Evolutionary conservation across 2,888 invertebrate species (phyloP).

Genomic region (Eupithecia abbreviata): DNA sequence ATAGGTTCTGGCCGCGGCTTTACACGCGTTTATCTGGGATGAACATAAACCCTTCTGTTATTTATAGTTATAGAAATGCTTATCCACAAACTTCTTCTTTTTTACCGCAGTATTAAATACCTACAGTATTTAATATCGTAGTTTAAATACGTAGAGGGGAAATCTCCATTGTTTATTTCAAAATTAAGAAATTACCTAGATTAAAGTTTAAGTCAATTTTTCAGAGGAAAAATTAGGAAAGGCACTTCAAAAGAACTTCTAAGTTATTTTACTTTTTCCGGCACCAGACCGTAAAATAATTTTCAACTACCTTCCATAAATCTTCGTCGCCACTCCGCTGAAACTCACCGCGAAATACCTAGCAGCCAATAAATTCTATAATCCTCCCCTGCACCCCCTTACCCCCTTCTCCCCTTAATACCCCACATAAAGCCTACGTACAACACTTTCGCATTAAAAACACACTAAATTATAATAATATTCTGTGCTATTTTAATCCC

Average conservation of each 20-base stretch:
- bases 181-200: no score
- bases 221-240: not conserved
- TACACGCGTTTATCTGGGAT: not conserved
- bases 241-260: not conserved
- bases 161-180: no score
- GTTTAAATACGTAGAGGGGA: no score
- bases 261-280: not conserved
- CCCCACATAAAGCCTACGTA: conserved; percentile 34
- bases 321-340: conserved; percentile 11
- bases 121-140: no score
- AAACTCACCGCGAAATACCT: conserved; percentile 16
- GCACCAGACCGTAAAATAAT: conserved; percentile 5
- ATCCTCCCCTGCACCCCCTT: conserved; percentile 4
- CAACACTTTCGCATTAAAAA: conserved; percentile 53
- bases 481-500: conserved; percentile 43
- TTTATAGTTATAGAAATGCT: not conserved
- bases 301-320: conserved; percentile 8
- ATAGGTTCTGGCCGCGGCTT: no score
- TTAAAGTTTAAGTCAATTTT: no score
- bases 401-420: conserved; percentile 8
- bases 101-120: no score
- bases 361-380: conserved; percentile 22
- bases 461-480: conserved; percentile 50
- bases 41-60: not conserved
- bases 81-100: not conserved